Base-by-base conservation (phyloP, 2,888 invertebrate genomes). In the Eristalis arbustorum region DNA sequence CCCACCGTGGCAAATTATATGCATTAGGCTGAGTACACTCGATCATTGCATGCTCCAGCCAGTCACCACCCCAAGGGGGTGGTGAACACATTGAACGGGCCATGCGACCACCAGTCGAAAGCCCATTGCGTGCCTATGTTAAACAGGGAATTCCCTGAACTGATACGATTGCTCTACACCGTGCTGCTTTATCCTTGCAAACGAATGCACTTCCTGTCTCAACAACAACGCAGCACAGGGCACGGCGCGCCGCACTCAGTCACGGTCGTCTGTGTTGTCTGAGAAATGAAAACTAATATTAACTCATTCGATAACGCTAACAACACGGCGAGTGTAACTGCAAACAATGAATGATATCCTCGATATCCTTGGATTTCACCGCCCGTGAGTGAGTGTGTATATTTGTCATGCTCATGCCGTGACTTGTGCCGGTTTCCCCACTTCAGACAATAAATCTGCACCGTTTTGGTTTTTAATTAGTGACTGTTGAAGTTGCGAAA, bases 401-500 rank as follows among this genome's bases (percentile, higher is more conserved):
- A 59, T 68, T 71, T 69, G 77, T 64, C 79, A 74, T 78, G 78
- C 74, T 78, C 74, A 75, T 88, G 88, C 59, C 88, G 88, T 88
- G 88, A 88, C 88, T 88, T 77, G 71, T 80, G 88, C 80, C 84
- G 79, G 88, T 88, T 84, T 88, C 71, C 84, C 88, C 83, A 84
- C 79, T 75, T 66, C 13, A 74, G 88, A 74, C 63, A 84, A 88
- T 88, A 88, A 88, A 88, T 88, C 83, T 84, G 83, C 74, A 11
- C 84, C 69, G 40, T 83, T 79, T 80, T 75, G 73, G 79, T 76
- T 88, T 88, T 88, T 88, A 88, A 88, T 88, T 88, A 84, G 88
- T 68, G 56, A 57, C 64, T 42, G 59, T 31, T 13, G 42, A 59
- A 73, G 75, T 25, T 40, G 37, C 56, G 59, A 64, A 64, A 69